Evolutionary conservation across 2,113 vertebrate genomes (phyloP).

Genomic region (Oophaga pumilio): DNA sequence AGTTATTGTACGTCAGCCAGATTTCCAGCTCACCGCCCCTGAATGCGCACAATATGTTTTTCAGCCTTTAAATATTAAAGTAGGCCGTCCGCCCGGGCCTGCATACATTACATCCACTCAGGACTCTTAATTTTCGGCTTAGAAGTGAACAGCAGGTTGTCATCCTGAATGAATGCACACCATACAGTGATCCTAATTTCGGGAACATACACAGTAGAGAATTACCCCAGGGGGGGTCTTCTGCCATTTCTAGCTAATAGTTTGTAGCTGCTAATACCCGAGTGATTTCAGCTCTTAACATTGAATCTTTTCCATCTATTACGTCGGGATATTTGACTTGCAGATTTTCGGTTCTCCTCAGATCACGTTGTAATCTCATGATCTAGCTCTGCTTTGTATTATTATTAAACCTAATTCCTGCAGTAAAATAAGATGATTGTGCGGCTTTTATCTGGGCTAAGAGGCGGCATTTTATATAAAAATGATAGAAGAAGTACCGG

Average conservation of each 20-base stretch:
- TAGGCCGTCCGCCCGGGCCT: constrained; percentile 22
- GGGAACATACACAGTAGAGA: constrained; percentile 30
- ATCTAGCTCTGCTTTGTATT: not conserved
- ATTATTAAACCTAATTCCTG: not conserved
- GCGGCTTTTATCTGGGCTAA: not conserved
- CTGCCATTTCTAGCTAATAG: constrained; percentile 51
- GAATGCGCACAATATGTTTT: not conserved
- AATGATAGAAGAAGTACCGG: too few species aligned
- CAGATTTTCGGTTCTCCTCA: constrained; percentile 50
- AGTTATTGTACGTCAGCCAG: too few species aligned
- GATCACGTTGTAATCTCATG: constrained; percentile 29
- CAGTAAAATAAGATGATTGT: not conserved
- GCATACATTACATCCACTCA: constrained; percentile 9
- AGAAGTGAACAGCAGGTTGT: constrained; percentile 54
- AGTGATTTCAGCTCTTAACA: constrained; percentile 36
- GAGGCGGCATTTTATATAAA: not conserved
- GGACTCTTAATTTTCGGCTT: constrained; percentile 24
- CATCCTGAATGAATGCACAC: constrained; percentile 44
- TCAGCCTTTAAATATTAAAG: constrained; percentile 9
- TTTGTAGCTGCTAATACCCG: constrained; percentile 44
- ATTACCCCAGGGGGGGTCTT: constrained; percentile 48
- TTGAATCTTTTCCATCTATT: constrained; percentile 52
- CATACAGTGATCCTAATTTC: constrained; percentile 53
- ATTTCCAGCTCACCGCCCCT: not conserved
- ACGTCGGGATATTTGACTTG: constrained; percentile 24